A percentile compares a stretch with the other conserved stretches of the same genome.
Conservation (phyloP, 2,888 invertebrate genomes). For the Ophion ventricosus region DNA sequence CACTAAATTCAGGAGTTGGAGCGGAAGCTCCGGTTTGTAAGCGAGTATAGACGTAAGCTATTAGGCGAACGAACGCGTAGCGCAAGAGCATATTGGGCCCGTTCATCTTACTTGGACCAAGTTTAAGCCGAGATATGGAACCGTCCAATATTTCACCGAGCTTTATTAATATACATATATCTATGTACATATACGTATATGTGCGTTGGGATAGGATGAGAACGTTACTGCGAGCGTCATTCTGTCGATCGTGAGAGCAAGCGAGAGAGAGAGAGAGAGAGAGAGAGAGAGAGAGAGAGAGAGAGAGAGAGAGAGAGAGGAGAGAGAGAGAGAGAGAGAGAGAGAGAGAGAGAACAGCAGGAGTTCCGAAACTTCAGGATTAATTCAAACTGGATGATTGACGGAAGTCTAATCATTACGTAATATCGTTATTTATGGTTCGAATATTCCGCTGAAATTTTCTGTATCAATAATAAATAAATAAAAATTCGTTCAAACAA, state of each 20-base stretch:
- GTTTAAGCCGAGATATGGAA: conserved; percentile 74
- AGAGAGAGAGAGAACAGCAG: neutral
- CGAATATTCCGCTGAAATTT: neutral
- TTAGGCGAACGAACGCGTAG: conserved; percentile 69
- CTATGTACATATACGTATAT: conserved; percentile 24
- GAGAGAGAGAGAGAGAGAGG: neutral
- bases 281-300: neutral
- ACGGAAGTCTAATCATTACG: conserved; percentile 36
- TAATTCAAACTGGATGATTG: conserved; percentile 27
- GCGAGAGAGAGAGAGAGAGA: neutral
- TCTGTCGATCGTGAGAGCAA: conserved; percentile 15
- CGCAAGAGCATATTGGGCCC: conserved; percentile 76
- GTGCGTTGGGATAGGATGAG: neutral
- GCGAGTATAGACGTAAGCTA: conserved; percentile 37
- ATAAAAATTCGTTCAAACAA: neutral
- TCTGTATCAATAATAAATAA: neutral
- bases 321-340: neutral
- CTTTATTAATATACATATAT: conserved; percentile 42
- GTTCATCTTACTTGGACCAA: conserved; percentile 78
- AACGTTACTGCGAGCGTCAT: conserved; percentile 3
- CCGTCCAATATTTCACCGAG: conserved; percentile 77
- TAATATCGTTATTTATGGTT: conserved; percentile 5
- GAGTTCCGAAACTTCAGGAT: conserved; percentile 22
- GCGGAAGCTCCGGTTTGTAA: conserved; percentile 50
- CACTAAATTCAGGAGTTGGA: conserved; percentile 78